A percentile compares a stretch with the other conserved stretches of the same genome.
Evolutionary conservation across 2,797 vertebrate species (phyloP).

Genomic region (Xenopus petersii): DNA sequence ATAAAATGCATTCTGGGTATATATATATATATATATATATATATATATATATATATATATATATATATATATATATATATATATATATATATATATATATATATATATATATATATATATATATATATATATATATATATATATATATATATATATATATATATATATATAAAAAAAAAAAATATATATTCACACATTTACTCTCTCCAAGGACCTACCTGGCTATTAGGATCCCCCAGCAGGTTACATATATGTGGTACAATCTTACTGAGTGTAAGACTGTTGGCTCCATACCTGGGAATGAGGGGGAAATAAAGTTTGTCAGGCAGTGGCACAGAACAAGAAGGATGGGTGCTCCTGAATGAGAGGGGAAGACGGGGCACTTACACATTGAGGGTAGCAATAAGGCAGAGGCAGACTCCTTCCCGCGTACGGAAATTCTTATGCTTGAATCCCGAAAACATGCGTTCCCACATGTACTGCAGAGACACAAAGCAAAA

Average conservation of each 20-base stretch:
- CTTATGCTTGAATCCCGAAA: slow-evolving; percentile 98
- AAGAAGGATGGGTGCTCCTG: not conserved
- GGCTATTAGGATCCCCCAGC: slow-evolving; percentile 92
- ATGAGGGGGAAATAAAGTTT: not conserved
- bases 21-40: too few relatives aligned
- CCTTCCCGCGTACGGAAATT: slow-evolving; percentile 96
- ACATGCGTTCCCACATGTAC: slow-evolving; percentile 95
- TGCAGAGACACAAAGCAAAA: slow-evolving; percentile 54
- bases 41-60: too few relatives aligned
- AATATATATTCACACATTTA: too few relatives aligned
- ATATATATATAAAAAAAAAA: too few relatives aligned
- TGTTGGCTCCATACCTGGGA: slow-evolving; percentile 90
- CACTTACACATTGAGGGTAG: slow-evolving; percentile 83
- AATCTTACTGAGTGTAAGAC: slow-evolving; percentile 95
- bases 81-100: too few relatives aligned
- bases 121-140: too few relatives aligned
- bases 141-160: too few relatives aligned
- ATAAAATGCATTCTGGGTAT: too few relatives aligned
- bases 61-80: too few relatives aligned
- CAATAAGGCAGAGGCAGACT: slow-evolving; percentile 93
- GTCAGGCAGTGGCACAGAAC: too few relatives aligned
- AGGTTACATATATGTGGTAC: slow-evolving; percentile 98
- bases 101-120: too few relatives aligned
- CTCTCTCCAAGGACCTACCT: slow-evolving; percentile 68
- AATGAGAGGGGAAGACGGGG: not conserved